Evolutionary conservation across 2,113 vertebrate species (phyloP).

Genomic region (Colius striatus): DNA sequence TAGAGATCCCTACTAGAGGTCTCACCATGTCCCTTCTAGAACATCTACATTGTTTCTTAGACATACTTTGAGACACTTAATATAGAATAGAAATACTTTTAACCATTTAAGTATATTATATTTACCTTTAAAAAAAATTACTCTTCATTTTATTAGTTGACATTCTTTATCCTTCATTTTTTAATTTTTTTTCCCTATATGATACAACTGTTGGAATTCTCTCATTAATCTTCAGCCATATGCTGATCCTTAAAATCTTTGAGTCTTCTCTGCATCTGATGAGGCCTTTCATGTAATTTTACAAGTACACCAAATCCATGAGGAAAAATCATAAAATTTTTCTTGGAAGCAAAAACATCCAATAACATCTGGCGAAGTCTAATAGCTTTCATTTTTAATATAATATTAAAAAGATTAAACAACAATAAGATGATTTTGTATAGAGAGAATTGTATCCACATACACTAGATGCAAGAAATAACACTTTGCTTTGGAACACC

Average conservation of each 20-base stretch:
- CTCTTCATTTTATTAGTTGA: not conserved
- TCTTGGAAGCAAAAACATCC: not conserved
- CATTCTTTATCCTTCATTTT: accelerated
- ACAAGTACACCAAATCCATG: not conserved
- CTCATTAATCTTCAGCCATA: not conserved
- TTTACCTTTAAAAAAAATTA: not conserved
- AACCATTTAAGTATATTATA: not conserved
- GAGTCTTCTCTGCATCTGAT: not conserved
- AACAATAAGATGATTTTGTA: not conserved
- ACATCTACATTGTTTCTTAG: not conserved
- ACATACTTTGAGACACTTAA: not conserved
- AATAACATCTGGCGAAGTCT: not conserved
- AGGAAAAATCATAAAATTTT: not conserved
- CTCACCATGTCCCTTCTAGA: not conserved
- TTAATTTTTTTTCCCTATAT: not conserved
- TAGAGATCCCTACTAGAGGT: no score
- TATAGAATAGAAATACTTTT: not conserved
- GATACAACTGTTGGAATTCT: not conserved
- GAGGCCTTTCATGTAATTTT: not conserved
- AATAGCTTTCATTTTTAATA: not conserved
- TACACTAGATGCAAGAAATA: not conserved
- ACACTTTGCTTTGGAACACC: not conserved
- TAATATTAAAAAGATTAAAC: not conserved
- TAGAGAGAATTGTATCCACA: not conserved
- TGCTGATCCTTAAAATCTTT: not conserved